Base-by-base conservation (phyloP, 2,797 vertebrate species). In the Tapera naevia region DNA sequence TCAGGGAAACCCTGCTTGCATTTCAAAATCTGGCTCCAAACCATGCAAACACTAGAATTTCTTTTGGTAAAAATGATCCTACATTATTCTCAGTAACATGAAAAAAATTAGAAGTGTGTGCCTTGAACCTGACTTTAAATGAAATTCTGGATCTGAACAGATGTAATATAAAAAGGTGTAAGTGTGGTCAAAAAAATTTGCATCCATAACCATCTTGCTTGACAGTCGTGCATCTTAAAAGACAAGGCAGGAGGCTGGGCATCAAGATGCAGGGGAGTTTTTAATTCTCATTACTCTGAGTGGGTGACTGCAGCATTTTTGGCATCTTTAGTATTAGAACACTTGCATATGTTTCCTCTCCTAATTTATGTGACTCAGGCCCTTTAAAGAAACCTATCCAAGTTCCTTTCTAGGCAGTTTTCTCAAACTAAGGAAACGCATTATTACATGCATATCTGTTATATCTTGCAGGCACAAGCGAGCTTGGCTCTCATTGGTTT, bases 261-360 rank as follows among this genome's bases (percentile, higher is more conserved):
- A 93, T 80, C 37, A 73, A 65, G 74, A 78, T 73, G 19, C 48
- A 13, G 4, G 25, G 60, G 66, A 64, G 19, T 41, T 80, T 66
- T 91, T 89, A 73, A 69, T 92, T 93, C 33, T 87, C 5, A n/a
- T 89, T 95, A 43, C 32, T 94, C 57, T 78, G 89, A 89, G 95
- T 93, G 88, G 81, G 94, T 89, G 93, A 71, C 37, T 69, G 75
- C 50, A 89, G 61, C 61, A 32, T 89, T 94, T 93, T 83, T 95
- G 71, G 58, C 88, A 91, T 53, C 69, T 76, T 91, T 76, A 57
- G 80, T 93, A 92, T 94, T 94, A 93, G 93, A 93, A 93, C 65
- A 78, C 35, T 87, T 91, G 57, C 94, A 94, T 95, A 97, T 95
- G 95, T 73, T 95, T 91, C 71, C 69, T 95, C 79, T 97, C 84